Evolutionary conservation across 23 tunicate genomes (phyloP).

Genomic region (Ciona savignyi): DNA sequence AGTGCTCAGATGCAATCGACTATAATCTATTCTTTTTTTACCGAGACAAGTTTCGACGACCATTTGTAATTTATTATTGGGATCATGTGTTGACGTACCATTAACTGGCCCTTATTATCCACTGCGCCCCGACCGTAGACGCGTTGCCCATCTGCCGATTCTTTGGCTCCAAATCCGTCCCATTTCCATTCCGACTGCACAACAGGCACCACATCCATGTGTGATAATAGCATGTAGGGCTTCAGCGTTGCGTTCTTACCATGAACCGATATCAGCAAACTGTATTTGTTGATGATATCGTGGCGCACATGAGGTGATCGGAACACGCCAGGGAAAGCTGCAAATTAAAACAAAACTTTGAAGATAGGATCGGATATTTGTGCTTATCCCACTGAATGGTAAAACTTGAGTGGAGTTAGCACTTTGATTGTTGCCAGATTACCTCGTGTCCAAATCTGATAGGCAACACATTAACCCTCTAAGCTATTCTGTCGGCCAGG

Average conservation of each 20-base stretch:
- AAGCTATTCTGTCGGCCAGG: too few relatives aligned
- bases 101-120: slow-evolving; percentile 40
- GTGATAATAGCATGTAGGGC: slow-evolving; percentile 52
- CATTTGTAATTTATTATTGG: too few relatives aligned
- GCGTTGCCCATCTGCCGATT: slow-evolving; percentile 12
- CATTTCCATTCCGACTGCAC: slow-evolving; percentile 34
- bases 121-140: slow-evolving; percentile 71
- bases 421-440: too few relatives aligned
- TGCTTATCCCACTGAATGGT: too few relatives aligned
- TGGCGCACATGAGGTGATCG: slow-evolving; percentile 20
- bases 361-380: too few relatives aligned
- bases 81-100: slow-evolving; percentile 52
- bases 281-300: slow-evolving; percentile 36
- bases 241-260: slow-evolving; percentile 24
- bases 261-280: slow-evolving; percentile 44
- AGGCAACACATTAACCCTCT: too few relatives aligned
- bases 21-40: too few relatives aligned
- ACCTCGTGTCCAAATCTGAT: too few relatives aligned
- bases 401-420: too few relatives aligned
- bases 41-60: too few relatives aligned
- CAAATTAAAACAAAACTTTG: too few relatives aligned
- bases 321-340: slow-evolving; percentile 39
- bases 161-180: slow-evolving; percentile 39
- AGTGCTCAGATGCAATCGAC: too few relatives aligned
- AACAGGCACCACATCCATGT: slow-evolving; percentile 69